phyloP scores from a whole-genome alignment of 2,113 vertebrate species.

The Leptocoma aspasia region DNA sequence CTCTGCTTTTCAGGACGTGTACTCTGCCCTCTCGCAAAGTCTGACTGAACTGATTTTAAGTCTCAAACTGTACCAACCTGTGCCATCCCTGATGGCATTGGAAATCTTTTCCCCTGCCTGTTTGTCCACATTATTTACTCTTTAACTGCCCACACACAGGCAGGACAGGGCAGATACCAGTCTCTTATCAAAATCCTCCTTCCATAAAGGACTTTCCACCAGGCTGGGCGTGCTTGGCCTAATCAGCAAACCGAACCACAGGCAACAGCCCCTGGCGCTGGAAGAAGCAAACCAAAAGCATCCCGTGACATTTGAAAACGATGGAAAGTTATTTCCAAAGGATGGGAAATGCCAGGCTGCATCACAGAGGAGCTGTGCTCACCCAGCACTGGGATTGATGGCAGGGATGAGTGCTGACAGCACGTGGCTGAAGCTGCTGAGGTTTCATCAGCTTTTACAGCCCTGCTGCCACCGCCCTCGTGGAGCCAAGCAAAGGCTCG shows the following conservation, averaged over 20 bases:
- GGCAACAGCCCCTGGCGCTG: neutral
- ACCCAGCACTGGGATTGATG: rapidly evolving
- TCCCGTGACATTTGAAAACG: neutral
- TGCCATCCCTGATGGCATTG: neutral
- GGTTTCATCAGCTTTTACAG: neutral
- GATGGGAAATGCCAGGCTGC: neutral
- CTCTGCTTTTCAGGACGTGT: neutral
- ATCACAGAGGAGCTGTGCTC: neutral
- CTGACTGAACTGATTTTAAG: neutral
- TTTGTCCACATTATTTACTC: neutral
- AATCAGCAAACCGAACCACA: neutral
- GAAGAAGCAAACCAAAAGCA: neutral
- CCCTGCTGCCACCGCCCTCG: neutral
- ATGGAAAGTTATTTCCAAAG: constrained; percentile 4
- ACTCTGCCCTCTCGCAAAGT: neutral
- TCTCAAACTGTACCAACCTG: rapidly evolving
- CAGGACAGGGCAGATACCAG: neutral
- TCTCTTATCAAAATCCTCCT: constrained; percentile 32
- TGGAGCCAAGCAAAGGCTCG: neutral
- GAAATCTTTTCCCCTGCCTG: neutral
- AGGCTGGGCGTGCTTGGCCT: rapidly evolving
- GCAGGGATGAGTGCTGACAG: rapidly evolving
- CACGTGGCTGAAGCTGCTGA: rapidly evolving
- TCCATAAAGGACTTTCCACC: constrained; percentile 12
- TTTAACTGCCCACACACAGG: neutral